phyloP scores from a whole-genome alignment of 2,888 invertebrate species.

The Carcina quercana region DNA sequence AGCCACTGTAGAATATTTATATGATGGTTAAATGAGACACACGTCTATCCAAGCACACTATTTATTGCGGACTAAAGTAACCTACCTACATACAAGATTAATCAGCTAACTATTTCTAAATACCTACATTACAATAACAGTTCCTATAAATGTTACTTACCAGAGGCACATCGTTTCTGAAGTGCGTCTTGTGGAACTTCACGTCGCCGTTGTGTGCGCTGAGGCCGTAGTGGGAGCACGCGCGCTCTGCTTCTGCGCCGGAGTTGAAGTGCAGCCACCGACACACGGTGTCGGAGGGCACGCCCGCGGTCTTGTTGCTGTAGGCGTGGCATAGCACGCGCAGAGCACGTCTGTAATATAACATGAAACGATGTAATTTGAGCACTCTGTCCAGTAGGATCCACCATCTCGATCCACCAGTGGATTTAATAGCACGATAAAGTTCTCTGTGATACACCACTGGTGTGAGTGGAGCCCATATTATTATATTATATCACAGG shows the following conservation, averaged over 20 bases:
- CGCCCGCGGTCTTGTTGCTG: constrained; percentile 67
- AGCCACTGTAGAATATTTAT: too few relatives aligned
- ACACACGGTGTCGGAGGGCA: constrained; percentile 58
- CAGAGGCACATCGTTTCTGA: constrained; percentile 42
- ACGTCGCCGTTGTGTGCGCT: constrained; percentile 29
- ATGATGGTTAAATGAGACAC: too few relatives aligned
- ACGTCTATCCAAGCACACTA: too few relatives aligned
- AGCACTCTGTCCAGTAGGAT: constrained; percentile 4
- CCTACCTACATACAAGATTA: too few relatives aligned
- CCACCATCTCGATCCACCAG: constrained; percentile 2
- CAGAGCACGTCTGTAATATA: constrained; percentile 65
- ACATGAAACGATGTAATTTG: background rate
- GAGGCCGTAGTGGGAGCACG: constrained; percentile 70
- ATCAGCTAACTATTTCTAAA: too few relatives aligned
- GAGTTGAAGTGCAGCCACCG: constrained; percentile 61
- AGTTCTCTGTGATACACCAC: constrained; percentile 1
- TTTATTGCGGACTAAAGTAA: too few relatives aligned
- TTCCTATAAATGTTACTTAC: too few relatives aligned
- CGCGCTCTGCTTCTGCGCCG: constrained; percentile 41
- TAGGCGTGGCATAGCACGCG: constrained; percentile 74
- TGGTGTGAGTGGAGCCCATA: constrained; percentile 1
- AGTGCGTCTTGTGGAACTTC: constrained; percentile 36
- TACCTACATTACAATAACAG: too few relatives aligned
- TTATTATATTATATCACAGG: too few relatives aligned
- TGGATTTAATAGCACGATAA: background rate